These are phyloP conservation scores for Melanocharis versteri DNA, from an alignment of 2,113 vertebrate species.

Conservation along the genomic window DNA sequence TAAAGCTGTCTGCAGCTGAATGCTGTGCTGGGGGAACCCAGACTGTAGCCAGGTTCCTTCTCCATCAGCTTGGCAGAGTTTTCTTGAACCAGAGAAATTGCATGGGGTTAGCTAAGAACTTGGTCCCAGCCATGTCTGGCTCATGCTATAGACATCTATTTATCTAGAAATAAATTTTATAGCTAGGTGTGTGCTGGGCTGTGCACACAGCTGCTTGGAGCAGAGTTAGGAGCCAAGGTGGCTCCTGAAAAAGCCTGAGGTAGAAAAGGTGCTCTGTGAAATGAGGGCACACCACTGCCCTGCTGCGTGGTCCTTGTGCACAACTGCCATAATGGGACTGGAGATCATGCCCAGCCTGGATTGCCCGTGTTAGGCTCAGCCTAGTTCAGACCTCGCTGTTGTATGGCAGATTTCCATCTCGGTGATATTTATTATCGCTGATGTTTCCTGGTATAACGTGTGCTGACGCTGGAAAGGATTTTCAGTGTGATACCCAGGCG, in stretches of 20 bases:
- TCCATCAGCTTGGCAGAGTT: not conserved
- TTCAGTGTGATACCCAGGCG: not conserved
- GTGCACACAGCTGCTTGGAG: not conserved
- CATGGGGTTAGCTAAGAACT: not conserved
- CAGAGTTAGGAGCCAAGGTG: accelerated
- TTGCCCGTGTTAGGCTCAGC: not conserved
- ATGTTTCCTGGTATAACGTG: not conserved
- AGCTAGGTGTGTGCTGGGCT: not conserved
- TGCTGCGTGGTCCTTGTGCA: not conserved
- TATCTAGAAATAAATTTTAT: not conserved
- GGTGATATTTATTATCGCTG: not conserved
- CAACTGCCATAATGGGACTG: accelerated
- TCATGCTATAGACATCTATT: not conserved
- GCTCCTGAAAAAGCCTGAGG: not conserved
- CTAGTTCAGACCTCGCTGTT: not conserved
- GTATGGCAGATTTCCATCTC: not conserved
- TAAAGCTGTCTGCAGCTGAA: not conserved
- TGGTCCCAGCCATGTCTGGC: not conserved
- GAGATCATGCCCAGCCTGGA: not conserved
- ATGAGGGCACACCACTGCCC: accelerated
- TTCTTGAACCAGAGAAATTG: not conserved
- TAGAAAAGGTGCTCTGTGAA: not conserved
- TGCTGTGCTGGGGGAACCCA: not conserved
- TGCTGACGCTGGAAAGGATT: not conserved
- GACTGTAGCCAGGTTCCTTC: not conserved